These are phyloP conservation scores for Fragum whitleyi DNA, from an alignment of 2,888 invertebrate species.

Conservation along the genomic window DNA sequence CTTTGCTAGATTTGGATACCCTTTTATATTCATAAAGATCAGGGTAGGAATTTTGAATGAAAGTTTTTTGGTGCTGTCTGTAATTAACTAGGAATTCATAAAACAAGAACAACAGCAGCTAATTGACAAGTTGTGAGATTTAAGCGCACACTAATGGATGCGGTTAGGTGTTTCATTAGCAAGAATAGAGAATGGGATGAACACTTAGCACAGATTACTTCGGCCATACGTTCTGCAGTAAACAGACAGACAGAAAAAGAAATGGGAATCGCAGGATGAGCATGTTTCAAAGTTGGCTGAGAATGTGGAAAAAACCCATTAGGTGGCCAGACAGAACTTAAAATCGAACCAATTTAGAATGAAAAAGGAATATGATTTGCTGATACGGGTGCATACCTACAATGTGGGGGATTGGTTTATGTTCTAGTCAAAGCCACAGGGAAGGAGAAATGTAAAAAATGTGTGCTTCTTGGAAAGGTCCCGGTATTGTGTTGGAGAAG, in stretches of 20 bases:
- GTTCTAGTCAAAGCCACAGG: neutral
- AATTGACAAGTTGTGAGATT: neutral
- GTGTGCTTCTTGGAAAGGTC: constrained; percentile 8
- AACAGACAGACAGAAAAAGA: neutral
- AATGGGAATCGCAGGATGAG: neutral
- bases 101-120: neutral
- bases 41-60: neutral
- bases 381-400: neutral
- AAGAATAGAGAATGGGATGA: neutral
- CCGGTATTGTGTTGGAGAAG: neutral
- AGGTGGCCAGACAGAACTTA: neutral
- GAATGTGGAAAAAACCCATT: neutral
- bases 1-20: constrained; percentile 1
- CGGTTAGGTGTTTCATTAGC: neutral
- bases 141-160: neutral
- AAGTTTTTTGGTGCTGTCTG: neutral
- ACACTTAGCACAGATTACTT: neutral
- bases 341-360: neutral
- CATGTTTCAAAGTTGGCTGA: neutral
- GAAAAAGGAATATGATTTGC: neutral
- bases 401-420: neutral
- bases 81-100: neutral
- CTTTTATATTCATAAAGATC: neutral
- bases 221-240: neutral
- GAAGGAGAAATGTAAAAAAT: neutral